These are phyloP conservation scores for Ariopsis seemanni DNA, from an alignment of 2,113 vertebrate genomes.

Conservation along the genomic window DNA sequence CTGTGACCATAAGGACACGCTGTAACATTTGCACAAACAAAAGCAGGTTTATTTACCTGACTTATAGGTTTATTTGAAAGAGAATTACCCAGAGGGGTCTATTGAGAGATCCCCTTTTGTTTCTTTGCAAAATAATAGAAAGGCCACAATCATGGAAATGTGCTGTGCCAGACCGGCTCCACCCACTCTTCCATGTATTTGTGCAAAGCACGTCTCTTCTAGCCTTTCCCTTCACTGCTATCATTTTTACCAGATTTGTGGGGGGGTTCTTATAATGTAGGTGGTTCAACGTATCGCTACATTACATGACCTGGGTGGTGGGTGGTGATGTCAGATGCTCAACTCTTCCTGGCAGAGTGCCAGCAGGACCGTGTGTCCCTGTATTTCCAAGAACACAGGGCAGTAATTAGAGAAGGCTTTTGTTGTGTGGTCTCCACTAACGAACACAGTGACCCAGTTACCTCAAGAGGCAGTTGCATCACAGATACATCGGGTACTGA, in stretches of 20 bases:
- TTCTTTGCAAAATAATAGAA: conserved; percentile 49
- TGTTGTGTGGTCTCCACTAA: conserved; percentile 60
- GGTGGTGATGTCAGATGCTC: conserved; percentile 56
- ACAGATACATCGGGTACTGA: conserved; percentile 41
- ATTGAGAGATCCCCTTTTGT: conserved; percentile 52
- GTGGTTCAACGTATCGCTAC: conserved; percentile 39
- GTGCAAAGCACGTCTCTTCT: conserved; percentile 41
- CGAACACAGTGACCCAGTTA: conserved; percentile 77
- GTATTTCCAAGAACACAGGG: conserved; percentile 63
- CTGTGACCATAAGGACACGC: conserved; percentile 18
- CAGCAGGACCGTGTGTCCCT: conserved; percentile 56
- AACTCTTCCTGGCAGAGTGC: conserved; percentile 55
- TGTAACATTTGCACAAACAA: conserved; percentile 5
- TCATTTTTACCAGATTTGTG: conserved; percentile 39
- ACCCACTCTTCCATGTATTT: conserved; percentile 47
- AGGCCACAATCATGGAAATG: conserved; percentile 39
- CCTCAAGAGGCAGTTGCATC: conserved; percentile 69
- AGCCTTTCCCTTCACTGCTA: conserved; percentile 29
- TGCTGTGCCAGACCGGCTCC: conserved; percentile 29
- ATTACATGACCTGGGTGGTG: conserved; percentile 32
- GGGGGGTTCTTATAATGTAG: background rate
- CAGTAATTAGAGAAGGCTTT: conserved; percentile 60
- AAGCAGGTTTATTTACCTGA: conserved; percentile 14
- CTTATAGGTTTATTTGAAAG: conserved; percentile 22
- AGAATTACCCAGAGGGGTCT: conserved; percentile 33